Evolutionary conservation across 2,888 invertebrate species (phyloP), one percentile per base, ranked within the genome.

Genomic region (Pterostichus madidus): DNA sequence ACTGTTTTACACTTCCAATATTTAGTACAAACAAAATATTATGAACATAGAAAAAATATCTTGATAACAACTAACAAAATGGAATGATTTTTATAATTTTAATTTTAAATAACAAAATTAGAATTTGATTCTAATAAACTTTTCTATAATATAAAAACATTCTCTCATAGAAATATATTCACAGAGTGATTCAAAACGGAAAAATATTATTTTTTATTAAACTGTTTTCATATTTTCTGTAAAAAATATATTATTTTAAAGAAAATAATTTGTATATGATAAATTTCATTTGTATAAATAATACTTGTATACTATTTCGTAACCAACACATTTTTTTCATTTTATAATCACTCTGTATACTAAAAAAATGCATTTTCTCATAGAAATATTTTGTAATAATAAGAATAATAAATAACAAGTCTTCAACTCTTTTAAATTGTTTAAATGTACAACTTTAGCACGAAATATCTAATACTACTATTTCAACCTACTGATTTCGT

Each of bases 401-500:
- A 64, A 64, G 31, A 64, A 64, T 53, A 59, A 59, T 64, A 64
- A 64, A 64, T 71, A 71, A 71, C 68, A 71, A 71, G 68, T 71
- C 68, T 71, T 71, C 39, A 71, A 71, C 68, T 71, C 68, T 71
- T 71, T 71, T 71, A 71, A 44, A 71, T 17, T 71, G 39, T 71
- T 31, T 35, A 64, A 64, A 64, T 31, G 35, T 64, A 64, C 64
- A 64, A 35, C 31, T 31, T 11, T 59, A 59, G 49, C 49, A 49
- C 49, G 17, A 56, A 61, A 61, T 31, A 8, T 61, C 64, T 64
- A 35, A 15, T 15, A 17, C 68, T 71, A 71, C 17, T 15, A 56
- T 17, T 56, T 56, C 15, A 53, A 81, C 84, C 53, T 83, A 84
- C 84, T 83, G 83, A 59, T 73, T 83, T 32, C 81, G 78, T 44